Conservation (phyloP, 2,113 vertebrate genomes). For the Helogale parvula region DNA sequence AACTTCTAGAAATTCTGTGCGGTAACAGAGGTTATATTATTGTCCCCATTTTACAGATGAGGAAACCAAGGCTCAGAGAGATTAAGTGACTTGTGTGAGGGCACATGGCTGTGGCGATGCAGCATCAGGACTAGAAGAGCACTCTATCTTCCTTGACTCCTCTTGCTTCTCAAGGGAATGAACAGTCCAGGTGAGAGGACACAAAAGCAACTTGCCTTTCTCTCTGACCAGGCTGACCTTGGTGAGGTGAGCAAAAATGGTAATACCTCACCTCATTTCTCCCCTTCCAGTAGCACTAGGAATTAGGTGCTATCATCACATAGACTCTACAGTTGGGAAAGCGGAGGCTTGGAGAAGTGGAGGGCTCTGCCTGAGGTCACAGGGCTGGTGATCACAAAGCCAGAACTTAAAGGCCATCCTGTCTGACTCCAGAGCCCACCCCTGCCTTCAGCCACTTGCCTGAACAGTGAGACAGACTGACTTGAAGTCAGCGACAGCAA, state of each 20-base stretch:
- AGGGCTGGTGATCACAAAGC: not conserved
- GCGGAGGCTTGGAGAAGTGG: not conserved
- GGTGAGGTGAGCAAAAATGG: not conserved
- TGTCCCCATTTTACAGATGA: not conserved
- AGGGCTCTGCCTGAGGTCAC: not conserved
- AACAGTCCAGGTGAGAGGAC: not conserved
- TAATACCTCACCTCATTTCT: not conserved
- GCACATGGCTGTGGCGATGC: not conserved
- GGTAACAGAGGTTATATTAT: not conserved
- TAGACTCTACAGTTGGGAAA: not conserved
- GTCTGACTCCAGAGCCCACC: not conserved
- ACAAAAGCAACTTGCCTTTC: not conserved
- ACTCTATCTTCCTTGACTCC: not conserved
- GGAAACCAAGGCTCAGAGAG: conserved; percentile 9
- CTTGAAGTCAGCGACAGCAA: conserved; percentile 46
- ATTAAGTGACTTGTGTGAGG: not conserved
- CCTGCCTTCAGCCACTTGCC: not conserved
- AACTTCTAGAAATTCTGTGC: not conserved
- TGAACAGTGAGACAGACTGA: conserved; percentile 34
- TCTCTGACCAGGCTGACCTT: not conserved
- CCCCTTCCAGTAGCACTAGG: not conserved
- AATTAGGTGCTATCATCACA: not conserved
- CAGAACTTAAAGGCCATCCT: not conserved
- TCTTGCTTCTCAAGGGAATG: not conserved
- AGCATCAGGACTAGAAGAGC: not conserved